phyloP scores from a whole-genome alignment of 2,888 invertebrate species.

The Caenorhabditis sp. region DNA sequence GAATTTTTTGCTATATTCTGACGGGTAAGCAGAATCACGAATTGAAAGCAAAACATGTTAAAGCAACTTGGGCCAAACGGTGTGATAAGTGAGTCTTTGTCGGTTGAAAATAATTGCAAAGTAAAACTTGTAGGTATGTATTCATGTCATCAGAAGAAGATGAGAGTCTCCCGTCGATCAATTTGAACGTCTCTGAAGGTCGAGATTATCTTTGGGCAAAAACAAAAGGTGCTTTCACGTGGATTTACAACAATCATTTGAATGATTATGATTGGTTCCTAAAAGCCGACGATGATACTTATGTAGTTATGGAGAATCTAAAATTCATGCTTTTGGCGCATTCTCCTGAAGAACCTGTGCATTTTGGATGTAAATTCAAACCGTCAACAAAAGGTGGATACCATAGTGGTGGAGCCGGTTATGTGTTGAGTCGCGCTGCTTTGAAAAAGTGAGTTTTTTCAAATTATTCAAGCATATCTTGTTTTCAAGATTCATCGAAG shows the following conservation, averaged over 20 bases:
- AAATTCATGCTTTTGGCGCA: constrained; percentile 71
- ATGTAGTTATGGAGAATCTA: constrained; percentile 92
- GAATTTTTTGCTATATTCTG: constrained; percentile 95
- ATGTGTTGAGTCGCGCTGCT: constrained; percentile 87
- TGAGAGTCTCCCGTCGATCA: constrained; percentile 80
- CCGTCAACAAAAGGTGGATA: constrained; percentile 80
- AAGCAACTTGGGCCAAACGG: constrained; percentile 76
- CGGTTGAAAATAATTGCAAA: not conserved
- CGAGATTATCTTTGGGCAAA: constrained; percentile 94
- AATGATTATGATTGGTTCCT: constrained; percentile 79
- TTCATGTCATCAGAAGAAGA: constrained; percentile 76
- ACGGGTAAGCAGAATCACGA: constrained; percentile 89
- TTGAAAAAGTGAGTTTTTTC: constrained; percentile 71
- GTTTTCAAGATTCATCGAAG: constrained; percentile 75
- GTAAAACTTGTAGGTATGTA: constrained; percentile 59
- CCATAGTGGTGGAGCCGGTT: constrained; percentile 79
- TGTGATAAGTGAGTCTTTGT: constrained; percentile 77
- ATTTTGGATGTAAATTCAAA: constrained; percentile 80
- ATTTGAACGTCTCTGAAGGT: constrained; percentile 82
- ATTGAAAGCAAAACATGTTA: constrained; percentile 88
- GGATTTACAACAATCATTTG: constrained; percentile 72
- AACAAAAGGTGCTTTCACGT: constrained; percentile 84
- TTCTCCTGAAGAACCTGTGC: constrained; percentile 62
- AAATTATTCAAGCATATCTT: too few relatives aligned
- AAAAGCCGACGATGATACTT: constrained; percentile 98